A percentile compares a stretch with the other conserved stretches of the same genome.
phyloP scores from a whole-genome alignment of 2,113 vertebrate species.

The Agapornis roseicollis region DNA sequence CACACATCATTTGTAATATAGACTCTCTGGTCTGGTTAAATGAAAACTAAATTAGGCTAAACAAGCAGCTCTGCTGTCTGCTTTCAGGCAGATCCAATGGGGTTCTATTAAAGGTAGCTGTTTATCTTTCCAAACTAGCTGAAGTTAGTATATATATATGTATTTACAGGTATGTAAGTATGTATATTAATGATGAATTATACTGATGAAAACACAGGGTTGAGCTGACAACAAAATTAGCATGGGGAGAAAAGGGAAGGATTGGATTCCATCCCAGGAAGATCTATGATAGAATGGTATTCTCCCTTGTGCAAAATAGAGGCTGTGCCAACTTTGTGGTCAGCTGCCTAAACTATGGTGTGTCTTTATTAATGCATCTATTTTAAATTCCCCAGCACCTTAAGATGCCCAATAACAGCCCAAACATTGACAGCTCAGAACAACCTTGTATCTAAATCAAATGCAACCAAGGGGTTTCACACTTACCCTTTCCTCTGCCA shows the following conservation, averaged over 20 bases:
- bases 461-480: background rate
- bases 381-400: background rate
- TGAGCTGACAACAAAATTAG: background rate
- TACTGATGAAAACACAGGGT: background rate
- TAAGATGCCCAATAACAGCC: background rate
- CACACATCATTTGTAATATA: background rate
- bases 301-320: background rate
- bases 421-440: background rate
- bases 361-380: background rate
- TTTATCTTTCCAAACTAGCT: background rate
- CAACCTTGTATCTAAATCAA: background rate
- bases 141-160: background rate
- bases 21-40: background rate
- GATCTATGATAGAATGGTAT: background rate
- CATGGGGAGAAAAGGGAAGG: background rate
- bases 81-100: background rate
- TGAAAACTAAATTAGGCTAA: slow-evolving; percentile 38
- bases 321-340: background rate
- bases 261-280: background rate
- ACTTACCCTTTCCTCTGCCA: background rate
- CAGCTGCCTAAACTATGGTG: background rate
- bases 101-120: background rate
- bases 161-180: background rate
- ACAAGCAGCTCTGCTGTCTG: background rate
- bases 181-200: background rate